phyloP scores from a whole-genome alignment of 2,888 invertebrate species.

The Deroplatys truncata region DNA sequence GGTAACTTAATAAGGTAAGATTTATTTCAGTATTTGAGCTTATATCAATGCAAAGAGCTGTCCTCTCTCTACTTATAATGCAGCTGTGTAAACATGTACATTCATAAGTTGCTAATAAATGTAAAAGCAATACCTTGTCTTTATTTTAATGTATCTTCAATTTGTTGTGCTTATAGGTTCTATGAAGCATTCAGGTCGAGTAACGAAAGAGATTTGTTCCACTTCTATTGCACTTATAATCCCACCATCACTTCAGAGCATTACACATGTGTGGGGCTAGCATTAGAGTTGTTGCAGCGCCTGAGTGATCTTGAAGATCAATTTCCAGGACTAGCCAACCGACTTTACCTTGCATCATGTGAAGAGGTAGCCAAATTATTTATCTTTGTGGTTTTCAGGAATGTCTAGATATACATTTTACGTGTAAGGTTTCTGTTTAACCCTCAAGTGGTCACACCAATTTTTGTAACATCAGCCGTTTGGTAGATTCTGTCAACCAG shows the following conservation, averaged over 20 bases:
- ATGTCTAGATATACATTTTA: neutral
- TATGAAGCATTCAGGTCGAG: constrained; percentile 54
- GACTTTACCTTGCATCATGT: constrained; percentile 75
- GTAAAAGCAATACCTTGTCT: too few relatives aligned
- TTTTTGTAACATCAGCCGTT: too few relatives aligned
- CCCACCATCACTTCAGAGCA: constrained; percentile 73
- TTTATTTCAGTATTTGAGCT: constrained; percentile 34
- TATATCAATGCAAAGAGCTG: neutral
- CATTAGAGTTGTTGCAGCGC: constrained; percentile 70
- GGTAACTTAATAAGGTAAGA: constrained; percentile 68
- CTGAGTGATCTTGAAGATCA: constrained; percentile 58
- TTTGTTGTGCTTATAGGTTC: constrained; percentile 49
- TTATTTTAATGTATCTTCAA: too few relatives aligned
- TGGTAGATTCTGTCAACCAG: too few relatives aligned
- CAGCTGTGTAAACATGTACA: too few relatives aligned
- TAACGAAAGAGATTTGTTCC: constrained; percentile 59
- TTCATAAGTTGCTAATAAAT: too few relatives aligned
- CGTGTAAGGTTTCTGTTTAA: neutral
- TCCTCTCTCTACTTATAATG: neutral
- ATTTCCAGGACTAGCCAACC: constrained; percentile 62
- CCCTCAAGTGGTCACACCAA: too few relatives aligned
- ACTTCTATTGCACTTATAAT: constrained; percentile 71
- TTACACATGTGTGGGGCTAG: constrained; percentile 86
- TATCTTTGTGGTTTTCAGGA: neutral
- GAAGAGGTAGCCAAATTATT: constrained; percentile 63